Evolutionary conservation across 2,888 invertebrate genomes (phyloP), one percentile per base, ranked within the genome.

Genomic region (Odontocerum albicorne): DNA sequence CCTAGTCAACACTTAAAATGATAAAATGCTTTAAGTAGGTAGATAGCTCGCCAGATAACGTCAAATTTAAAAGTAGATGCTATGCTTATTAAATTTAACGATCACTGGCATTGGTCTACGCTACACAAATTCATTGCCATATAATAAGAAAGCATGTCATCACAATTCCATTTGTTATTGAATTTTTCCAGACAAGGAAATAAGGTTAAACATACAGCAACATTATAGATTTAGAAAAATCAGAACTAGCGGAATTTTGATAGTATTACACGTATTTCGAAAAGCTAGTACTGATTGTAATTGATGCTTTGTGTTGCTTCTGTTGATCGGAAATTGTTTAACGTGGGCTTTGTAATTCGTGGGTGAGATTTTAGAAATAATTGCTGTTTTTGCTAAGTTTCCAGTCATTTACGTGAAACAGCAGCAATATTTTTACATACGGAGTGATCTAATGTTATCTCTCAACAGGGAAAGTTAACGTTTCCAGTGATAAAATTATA

Each of bases 301-400:
- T 27, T 27, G 27, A 27, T 27, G 27, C 6, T 40, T 40, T 40
- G 40, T 40, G 40, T 40, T 40, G 21, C 21, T 56, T 47, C 45
- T 51, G 51, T 56, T 51, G 56, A 42, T 49, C 46, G 47, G 52
- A 46, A 52, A 49, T 44, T 51, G 52, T 47, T 57, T 57, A 57
- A 52, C 57, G 57, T 57, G 57, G 57, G 55, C 55, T 55, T 49
- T 55, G 55, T 55, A 44, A 32, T 46, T 27, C 52, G 57, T 57
- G 56, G 56, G 56, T 46, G 56, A 51, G 44, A 43, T 42, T 49
- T 44, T 31, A 35, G 17, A n/a, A n/a, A n/a, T n/a, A n/a, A n/a
- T n/a, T n/a, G n/a, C 22, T 45, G 38, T 45, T 38, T 45, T 47
- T 36, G 36, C 45, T 13, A 39, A 44, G 20, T 51, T 44, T 7